Percentiles rank a stretch among this genome's conserved stretches.
Evolutionary conservation across 2,797 vertebrate species (phyloP).

Genomic region (Erpetoichthys calabaricus): DNA sequence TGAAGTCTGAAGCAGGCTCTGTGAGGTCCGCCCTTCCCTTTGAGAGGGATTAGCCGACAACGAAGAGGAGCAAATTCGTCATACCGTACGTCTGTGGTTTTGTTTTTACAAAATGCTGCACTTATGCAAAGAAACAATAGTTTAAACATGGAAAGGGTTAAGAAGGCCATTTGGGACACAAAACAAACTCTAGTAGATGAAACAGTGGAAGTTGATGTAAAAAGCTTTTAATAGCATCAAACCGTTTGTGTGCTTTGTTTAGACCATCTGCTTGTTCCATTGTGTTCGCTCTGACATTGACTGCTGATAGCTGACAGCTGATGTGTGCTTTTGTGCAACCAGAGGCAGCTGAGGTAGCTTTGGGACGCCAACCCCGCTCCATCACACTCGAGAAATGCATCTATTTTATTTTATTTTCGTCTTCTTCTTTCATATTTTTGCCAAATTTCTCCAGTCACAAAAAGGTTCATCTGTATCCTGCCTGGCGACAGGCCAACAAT

Average conservation of each 20-base stretch:
- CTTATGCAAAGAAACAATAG: slow-evolving; percentile 26
- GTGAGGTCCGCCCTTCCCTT: background rate
- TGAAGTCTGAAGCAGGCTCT: background rate
- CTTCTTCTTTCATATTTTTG: background rate
- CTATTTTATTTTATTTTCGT: slow-evolving; percentile 8
- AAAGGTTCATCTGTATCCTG: slow-evolving; percentile 39
- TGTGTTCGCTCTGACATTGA: slow-evolving; percentile 49
- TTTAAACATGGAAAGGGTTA: slow-evolving; percentile 25
- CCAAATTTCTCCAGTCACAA: slow-evolving; percentile 34
- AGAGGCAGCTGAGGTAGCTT: slow-evolving; percentile 42
- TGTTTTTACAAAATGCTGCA: slow-evolving; percentile 25
- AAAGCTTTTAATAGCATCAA: slow-evolving; percentile 76
- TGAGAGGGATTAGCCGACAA: background rate
- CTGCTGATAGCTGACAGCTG: slow-evolving; percentile 59
- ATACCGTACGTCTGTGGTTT: slow-evolving; percentile 11
- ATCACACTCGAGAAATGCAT: slow-evolving; percentile 23
- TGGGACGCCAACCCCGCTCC: slow-evolving; percentile 44
- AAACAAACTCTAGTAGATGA: slow-evolving; percentile 49
- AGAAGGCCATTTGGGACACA: slow-evolving; percentile 40
- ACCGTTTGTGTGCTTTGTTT: slow-evolving; percentile 60
- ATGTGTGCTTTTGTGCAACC: slow-evolving; percentile 56
- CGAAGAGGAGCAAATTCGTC: slow-evolving; percentile 3
- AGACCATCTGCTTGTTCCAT: slow-evolving; percentile 76
- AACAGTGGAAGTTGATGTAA: slow-evolving; percentile 67
- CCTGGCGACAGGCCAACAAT: slow-evolving; percentile 43